A percentile compares a stretch with the other conserved stretches of the same genome.
phyloP scores from a whole-genome alignment of 2,888 invertebrate genomes.

The Phengaris alcon region DNA sequence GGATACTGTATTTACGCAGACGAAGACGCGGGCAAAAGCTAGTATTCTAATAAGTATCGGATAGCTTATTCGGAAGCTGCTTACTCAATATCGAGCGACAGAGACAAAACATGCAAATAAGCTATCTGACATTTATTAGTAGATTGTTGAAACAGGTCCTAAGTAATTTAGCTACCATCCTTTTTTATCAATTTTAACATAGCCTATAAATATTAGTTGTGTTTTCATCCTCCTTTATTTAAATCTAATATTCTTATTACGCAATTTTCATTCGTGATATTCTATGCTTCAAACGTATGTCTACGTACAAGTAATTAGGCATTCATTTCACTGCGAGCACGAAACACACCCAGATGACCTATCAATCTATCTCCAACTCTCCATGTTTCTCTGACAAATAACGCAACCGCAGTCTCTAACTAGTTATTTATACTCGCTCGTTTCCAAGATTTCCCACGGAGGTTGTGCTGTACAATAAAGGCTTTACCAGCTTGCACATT shows the following conservation, averaged over 20 bases:
- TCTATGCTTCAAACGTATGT: neutral
- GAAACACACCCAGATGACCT: neutral
- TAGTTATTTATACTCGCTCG: conserved; percentile 48
- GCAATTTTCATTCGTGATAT: neutral
- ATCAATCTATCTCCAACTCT: neutral
- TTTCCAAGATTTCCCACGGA: conserved; percentile 60
- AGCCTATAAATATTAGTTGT: neutral
- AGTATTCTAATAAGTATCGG: too few relatives aligned
- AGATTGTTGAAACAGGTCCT: too few relatives aligned
- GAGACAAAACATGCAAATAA: too few relatives aligned
- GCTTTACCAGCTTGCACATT: conserved; percentile 40
- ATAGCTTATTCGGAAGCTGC: too few relatives aligned
- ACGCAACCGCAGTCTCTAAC: conserved; percentile 21
- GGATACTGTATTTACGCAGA: too few relatives aligned
- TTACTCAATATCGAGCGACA: too few relatives aligned
- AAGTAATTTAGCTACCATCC: neutral
- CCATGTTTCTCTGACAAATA: conserved; percentile 19
- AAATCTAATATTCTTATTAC: neutral
- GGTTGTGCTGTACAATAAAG: conserved; percentile 40
- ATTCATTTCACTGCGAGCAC: neutral
- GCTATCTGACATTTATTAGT: too few relatives aligned
- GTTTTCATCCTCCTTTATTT: neutral
- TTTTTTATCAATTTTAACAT: neutral
- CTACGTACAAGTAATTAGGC: neutral
- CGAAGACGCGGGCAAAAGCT: too few relatives aligned